These are phyloP conservation scores for Anableps anableps DNA, from an alignment of 2,797 vertebrate genomes.

Conservation along the genomic window DNA sequence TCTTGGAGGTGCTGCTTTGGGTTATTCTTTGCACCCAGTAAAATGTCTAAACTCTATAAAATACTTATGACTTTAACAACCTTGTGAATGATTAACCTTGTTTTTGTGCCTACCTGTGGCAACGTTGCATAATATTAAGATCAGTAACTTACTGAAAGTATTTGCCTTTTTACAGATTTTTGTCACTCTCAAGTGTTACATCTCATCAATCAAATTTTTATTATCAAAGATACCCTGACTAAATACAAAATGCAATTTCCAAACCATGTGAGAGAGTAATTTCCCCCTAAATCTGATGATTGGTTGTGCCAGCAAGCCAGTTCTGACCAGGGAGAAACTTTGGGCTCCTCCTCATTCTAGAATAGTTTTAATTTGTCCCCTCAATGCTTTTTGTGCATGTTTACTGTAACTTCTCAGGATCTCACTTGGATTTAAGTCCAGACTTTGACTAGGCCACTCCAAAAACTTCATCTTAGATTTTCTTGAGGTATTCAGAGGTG, in stretches of 20 bases:
- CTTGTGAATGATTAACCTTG: slow-evolving; percentile 57
- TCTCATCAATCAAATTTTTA: not conserved
- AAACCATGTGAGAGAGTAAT: not conserved
- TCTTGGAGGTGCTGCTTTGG: slow-evolving; percentile 11
- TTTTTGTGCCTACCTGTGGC: slow-evolving; percentile 19
- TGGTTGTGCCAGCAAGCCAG: not conserved
- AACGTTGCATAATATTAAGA: not conserved
- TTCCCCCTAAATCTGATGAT: not conserved
- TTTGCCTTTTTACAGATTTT: not conserved
- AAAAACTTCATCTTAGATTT: too few relatives aligned
- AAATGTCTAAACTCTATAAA: slow-evolving; percentile 48
- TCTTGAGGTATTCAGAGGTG: not conserved
- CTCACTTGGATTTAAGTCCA: too few relatives aligned
- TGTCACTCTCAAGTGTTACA: not conserved
- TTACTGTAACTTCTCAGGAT: too few relatives aligned
- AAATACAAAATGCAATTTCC: not conserved
- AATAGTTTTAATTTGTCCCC: not conserved
- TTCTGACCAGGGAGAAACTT: too few relatives aligned
- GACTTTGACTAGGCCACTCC: too few relatives aligned
- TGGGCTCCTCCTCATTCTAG: not conserved
- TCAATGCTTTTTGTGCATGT: too few relatives aligned
- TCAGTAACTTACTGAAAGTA: not conserved
- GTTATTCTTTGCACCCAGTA: slow-evolving; percentile 44
- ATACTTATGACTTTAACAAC: slow-evolving; percentile 30
- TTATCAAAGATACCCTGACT: not conserved